Evolutionary conservation across 1,140 invertebrate genomes (phyloP), one percentile per base, ranked within the genome.

Genomic region (Epicauta chinensis): DNA sequence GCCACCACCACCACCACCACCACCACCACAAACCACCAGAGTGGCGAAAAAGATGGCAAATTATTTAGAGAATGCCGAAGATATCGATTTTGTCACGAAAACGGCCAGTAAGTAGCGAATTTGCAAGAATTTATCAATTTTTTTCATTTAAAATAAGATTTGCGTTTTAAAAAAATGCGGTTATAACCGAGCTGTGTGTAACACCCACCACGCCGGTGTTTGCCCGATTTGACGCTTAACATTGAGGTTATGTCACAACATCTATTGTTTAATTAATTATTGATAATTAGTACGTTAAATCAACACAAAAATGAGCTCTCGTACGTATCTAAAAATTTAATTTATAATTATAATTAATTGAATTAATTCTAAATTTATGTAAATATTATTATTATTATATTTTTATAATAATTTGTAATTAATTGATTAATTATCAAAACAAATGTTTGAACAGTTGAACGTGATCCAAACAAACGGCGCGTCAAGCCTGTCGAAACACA

Each of bases 391-490:
- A 29, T 36, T 14, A 41, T 53, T 39, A 34, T 32, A 17, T 43
- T 38, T 16, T 47, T 12, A 9, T 31, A 15, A 2, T 17, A 31
- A 41, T 39, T 29, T 42, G 10, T n/a, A n/a, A n/a, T 23, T 42
- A 42, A 12, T 39, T 3, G 37, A 10, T 13, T n/a, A 13, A 13
- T 16, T 34, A 36, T 34, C 16, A 34, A 16, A 30, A 15, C 13
- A 31, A 30, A 42, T 43, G 47, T 65, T 59, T 62, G 78, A 77
- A 42, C 69, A 91, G 89, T 87, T 66, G 84, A 87, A 65, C 74
- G 91, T 64, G 87, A 89, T 71, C 87, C 87, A 1, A 87, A 87
- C 30, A 93, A 93, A 69, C 74, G 91, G 44, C 80, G 83, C 67
- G 89, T 94, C 1, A 93, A 93, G 65, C 85, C 86, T 37, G 84